Base-by-base conservation (phyloP, 2,113 vertebrate species). In the Aldabrachelys gigantea region DNA sequence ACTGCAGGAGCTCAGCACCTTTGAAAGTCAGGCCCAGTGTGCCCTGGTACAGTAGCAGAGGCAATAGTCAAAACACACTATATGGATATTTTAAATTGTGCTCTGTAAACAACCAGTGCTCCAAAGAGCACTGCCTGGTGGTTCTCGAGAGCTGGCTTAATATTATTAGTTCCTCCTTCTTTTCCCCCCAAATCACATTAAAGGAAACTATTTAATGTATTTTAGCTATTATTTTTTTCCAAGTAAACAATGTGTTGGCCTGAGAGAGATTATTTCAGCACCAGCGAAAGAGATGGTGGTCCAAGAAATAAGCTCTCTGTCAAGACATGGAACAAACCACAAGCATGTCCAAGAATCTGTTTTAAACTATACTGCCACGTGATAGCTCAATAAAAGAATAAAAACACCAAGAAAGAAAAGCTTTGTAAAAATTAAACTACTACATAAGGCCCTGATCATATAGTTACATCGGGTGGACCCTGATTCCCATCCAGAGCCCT, bases 1-100 rank as follows among this genome's bases (percentile, higher is more conserved):
- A 24, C 84, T 88, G 56, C 29, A 85, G 31, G 22, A 47, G 50
- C 47, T 27, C 78, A 8, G 19, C 2, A 3, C 1, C 1, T 4
- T 1, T 1, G 47, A 0, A 6, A n/a, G 35, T 49, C 47, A 31
- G 0, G 10, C 76, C 31, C 62, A 69, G 53, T 17, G 16, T 69
- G 0, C 76, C 29, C 14, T 11, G 1, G 1, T 3, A 41, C 50
- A 27, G 84, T n/a, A 17, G 8, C 4, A 0, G 35, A 35, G 57
- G 53, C 6, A 54, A 56, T 8, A 53, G 41, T 25, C 83, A 3
- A 82, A 69, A 25, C 44, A 8, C 0, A 4, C 38, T 75, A 41
- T 72, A 65, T 3, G 57, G 35, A 21, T 38, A n/a, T 72, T 72
- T 72, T 21, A n/a, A n/a, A 72, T n/a, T 22, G 35, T n/a, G n/a